Percentiles rank a stretch among this genome's conserved stretches.
Conservation (phyloP, 2,113 vertebrate genomes). For the Mormyrus lacerda region DNA sequence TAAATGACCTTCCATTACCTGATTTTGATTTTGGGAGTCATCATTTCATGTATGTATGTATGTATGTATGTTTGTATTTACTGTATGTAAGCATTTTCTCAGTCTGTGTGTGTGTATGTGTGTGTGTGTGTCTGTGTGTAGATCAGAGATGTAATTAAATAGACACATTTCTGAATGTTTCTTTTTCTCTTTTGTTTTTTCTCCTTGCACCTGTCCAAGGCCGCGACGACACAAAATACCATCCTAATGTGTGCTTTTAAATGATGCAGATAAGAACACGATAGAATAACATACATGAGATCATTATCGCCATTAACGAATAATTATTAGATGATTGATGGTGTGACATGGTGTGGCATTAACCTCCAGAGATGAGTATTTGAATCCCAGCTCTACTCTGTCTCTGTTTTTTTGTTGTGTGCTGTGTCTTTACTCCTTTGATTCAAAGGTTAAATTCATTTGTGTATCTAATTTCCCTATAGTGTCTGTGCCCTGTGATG, state of each 20-base stretch:
- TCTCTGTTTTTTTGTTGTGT: background rate
- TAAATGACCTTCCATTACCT: background rate
- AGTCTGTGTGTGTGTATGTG: background rate
- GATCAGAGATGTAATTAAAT: background rate
- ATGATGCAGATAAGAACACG: background rate
- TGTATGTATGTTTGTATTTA: too few relatives aligned
- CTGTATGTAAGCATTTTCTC: background rate
- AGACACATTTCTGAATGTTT: background rate
- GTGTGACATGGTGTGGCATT: background rate
- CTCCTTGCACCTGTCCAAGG: background rate
- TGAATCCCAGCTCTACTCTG: background rate
- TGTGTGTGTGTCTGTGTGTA: constrained; percentile 1
- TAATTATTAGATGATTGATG: background rate
- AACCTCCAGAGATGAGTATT: background rate
- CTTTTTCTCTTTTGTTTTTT: background rate
- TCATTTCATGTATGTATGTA: background rate
- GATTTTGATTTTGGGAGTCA: background rate
- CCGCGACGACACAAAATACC: background rate
- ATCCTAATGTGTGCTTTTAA: background rate
- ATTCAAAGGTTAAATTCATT: background rate
- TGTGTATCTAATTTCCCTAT: background rate
- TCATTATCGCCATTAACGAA: background rate
- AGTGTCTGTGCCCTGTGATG: background rate
- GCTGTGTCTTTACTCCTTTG: background rate
- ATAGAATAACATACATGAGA: background rate